Base-by-base conservation (phyloP, 1,140 invertebrate species). In the Formica selysi region DNA sequence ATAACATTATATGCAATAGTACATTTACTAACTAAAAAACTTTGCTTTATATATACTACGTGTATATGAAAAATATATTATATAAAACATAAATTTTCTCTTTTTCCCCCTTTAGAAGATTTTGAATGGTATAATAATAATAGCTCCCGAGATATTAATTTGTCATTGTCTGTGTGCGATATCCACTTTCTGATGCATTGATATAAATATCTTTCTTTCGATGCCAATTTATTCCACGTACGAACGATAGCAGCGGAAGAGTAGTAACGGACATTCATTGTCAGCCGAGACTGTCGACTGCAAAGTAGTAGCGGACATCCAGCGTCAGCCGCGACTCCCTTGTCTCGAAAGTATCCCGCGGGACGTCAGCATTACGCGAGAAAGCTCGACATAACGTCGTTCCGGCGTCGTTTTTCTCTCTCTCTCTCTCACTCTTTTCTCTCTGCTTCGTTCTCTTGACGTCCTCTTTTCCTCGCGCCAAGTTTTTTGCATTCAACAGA, bases 401-500 rank as follows among this genome's bases (percentile, higher is more conserved):
- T 85, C 44, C 62, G 16, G 32, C 71, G 38, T 84, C 57, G n/a
- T 38, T 19, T 26, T 44, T 59, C 26, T 36, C 2, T 48, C 48
- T 44, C 59, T 0, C 59, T 44, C 8, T 16, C 13, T n/a, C 6
- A 16, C 62, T 22, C 48, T 67, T 59, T n/a, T 48, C 6, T 48
- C 48, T 44, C 59, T 44, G n/a, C 16, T 13, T 13, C 3, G 19
- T 29, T 38, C 26, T 10, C 44, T 62, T 22, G 48, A 16, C 68
- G 36, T 76, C 32, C 44, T 76, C 10, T n/a, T 19, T 61, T 54
- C 38, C 76, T 61, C 38, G 32, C 76, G 51, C 41, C 0, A 70
- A 59, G 59, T 81, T 81, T 81, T 81, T 81, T 80, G 76, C 62
- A 57, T 81, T 81, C 76, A 41, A 59, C 76, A 22, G 68, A 73